Evolutionary conservation across 2,113 vertebrate species (phyloP).

Genomic region (Oxyruncus cristatus): DNA sequence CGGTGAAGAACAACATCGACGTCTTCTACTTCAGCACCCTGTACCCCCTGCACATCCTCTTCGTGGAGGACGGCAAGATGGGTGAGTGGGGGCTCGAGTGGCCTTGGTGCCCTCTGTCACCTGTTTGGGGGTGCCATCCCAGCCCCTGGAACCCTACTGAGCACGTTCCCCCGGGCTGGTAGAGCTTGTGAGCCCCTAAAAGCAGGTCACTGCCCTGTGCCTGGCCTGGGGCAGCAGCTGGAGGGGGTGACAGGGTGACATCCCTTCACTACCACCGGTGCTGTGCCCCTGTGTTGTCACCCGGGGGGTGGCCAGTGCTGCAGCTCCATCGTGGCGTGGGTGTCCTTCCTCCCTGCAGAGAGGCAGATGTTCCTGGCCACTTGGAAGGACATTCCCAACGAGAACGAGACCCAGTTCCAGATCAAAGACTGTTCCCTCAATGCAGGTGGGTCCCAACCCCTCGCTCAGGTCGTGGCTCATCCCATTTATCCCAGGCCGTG

Average conservation of each 20-base stretch:
- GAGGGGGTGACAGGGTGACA: background rate
- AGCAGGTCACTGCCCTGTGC: background rate
- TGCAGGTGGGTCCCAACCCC: constrained; percentile 77
- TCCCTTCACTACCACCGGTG: accelerated
- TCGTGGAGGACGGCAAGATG: constrained; percentile 96
- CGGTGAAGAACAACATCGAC: constrained; percentile 98
- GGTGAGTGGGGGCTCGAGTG: constrained; percentile 76
- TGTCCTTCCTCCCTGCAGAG: constrained; percentile 71
- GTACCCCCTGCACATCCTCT: constrained; percentile 94
- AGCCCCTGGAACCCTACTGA: background rate
- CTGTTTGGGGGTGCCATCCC: background rate
- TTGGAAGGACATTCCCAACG: constrained; percentile 98
- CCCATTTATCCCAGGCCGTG: background rate
- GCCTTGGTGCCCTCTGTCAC: background rate
- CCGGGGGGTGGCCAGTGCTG: accelerated
- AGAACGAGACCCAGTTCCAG: constrained; percentile 94
- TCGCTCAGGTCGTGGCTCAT: background rate
- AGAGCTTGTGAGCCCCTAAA: background rate
- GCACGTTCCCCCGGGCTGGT: accelerated
- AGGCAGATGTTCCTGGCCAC: constrained; percentile 95
- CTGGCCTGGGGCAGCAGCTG: background rate
- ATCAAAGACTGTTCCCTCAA: constrained; percentile 93
- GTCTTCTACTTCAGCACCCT: constrained; percentile 99
- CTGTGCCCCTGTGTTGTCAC: accelerated
- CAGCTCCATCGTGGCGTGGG: background rate